Conservation (phyloP, 2,797 vertebrate genomes). For the Coracias cyanogaster region DNA sequence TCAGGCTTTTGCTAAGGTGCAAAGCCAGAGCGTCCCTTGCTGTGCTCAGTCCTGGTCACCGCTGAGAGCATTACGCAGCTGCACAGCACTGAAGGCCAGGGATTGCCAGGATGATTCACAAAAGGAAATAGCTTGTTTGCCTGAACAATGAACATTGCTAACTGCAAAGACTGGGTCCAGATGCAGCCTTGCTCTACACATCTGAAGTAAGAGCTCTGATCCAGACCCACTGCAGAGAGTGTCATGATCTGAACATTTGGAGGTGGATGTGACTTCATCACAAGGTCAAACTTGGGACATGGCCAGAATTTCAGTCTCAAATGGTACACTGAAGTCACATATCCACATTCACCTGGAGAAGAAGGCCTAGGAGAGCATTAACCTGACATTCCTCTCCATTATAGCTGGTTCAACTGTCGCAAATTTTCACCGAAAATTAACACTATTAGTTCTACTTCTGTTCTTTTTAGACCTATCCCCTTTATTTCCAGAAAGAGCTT, state of each 20-base stretch:
- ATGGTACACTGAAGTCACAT: background rate
- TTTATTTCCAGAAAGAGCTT: background rate
- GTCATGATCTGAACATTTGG: background rate
- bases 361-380: background rate
- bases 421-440: background rate
- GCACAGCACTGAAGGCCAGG: background rate
- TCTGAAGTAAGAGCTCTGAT: background rate
- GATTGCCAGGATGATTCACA: slow-evolving; percentile 12
- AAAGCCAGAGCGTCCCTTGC: background rate
- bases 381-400: background rate
- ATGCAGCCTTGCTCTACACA: background rate
- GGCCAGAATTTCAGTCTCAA: background rate
- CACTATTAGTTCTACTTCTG: background rate
- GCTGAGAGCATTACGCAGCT: background rate
- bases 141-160: background rate
- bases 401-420: background rate
- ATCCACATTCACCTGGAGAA: background rate
- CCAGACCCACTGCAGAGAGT: background rate
- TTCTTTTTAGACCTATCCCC: background rate
- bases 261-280: background rate
- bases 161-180: background rate
- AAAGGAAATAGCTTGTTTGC: slow-evolving; percentile 43
- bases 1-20: background rate
- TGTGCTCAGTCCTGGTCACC: background rate
- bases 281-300: background rate